A percentile compares a stretch with the other conserved stretches of the same genome.
Evolutionary conservation across 2,888 invertebrate species (phyloP).

Genomic region (Mythimna lalbum): DNA sequence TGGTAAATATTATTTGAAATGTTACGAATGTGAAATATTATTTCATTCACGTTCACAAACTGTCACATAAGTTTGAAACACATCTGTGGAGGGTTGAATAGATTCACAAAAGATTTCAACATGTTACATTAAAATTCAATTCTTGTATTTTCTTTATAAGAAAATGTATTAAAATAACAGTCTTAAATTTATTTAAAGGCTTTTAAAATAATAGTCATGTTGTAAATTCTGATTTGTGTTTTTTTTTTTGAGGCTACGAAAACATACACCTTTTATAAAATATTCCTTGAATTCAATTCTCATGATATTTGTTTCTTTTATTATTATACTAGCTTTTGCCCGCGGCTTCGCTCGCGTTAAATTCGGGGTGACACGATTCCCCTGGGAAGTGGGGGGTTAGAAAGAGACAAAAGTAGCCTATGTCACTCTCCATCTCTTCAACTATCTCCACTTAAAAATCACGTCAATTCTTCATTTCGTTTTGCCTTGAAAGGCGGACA

Average conservation of each 20-base stretch:
- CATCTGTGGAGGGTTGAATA: slow-evolving; percentile 51
- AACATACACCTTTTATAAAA: too few species aligned
- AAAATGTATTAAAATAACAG: background rate
- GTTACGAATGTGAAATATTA: slow-evolving; percentile 44
- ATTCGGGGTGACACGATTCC: too few species aligned
- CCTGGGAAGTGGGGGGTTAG: too few species aligned
- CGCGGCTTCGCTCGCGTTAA: too few species aligned
- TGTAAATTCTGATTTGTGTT: background rate
- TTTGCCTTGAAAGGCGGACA: too few species aligned
- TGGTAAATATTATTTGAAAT: slow-evolving; percentile 42
- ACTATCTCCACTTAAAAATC: too few species aligned
- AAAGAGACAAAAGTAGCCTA: too few species aligned
- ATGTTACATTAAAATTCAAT: slow-evolving; percentile 42
- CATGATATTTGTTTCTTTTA: background rate
- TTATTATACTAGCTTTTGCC: too few species aligned
- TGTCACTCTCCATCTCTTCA: too few species aligned
- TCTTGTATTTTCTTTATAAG: background rate
- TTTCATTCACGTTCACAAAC: slow-evolving; percentile 43
- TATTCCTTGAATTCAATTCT: background rate
- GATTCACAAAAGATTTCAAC: slow-evolving; percentile 44
- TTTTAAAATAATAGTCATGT: background rate
- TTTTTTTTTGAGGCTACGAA: too few species aligned
- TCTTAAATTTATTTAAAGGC: background rate
- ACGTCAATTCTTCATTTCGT: too few species aligned
- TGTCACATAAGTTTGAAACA: slow-evolving; percentile 48